These are phyloP conservation scores for Accipiter virgatus DNA, from an alignment of 2,113 vertebrate species.

Conservation along the genomic window DNA sequence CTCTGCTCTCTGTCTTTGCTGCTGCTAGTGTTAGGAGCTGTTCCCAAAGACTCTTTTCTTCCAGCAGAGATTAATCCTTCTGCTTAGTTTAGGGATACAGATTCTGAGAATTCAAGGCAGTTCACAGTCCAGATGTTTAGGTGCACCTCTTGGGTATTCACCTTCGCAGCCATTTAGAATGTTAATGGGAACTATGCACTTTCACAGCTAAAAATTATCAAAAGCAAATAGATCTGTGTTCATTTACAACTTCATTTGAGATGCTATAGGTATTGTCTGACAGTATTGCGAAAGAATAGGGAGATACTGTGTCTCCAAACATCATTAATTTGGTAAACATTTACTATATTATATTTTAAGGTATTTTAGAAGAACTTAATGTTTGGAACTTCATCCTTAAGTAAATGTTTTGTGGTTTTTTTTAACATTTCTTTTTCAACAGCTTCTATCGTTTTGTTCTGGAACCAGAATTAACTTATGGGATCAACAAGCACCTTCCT, in stretches of 20 bases:
- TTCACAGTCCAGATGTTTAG: neutral
- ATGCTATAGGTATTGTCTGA: neutral
- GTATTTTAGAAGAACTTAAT: neutral
- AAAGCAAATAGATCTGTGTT: neutral
- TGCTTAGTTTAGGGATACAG: neutral
- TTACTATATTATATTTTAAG: neutral
- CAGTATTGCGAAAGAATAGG: neutral
- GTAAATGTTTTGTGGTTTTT: neutral
- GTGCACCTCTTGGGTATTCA: neutral
- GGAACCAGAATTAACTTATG: conserved; percentile 84
- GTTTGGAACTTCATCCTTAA: neutral
- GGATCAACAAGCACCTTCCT: conserved; percentile 76
- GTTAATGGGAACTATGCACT: neutral
- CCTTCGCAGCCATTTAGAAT: neutral
- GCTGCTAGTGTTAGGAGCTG: neutral
- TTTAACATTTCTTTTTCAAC: neutral
- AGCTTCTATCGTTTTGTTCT: conserved; percentile 96
- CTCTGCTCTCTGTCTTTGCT: neutral
- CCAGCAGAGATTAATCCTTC: neutral
- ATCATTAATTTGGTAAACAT: neutral
- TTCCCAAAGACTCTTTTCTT: neutral
- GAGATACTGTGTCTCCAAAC: neutral
- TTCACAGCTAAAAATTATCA: neutral
- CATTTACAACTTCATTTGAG: neutral
- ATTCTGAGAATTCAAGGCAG: neutral